phyloP scores from a whole-genome alignment of 2,797 vertebrate species.

The Peromyscus aztecus region DNA sequence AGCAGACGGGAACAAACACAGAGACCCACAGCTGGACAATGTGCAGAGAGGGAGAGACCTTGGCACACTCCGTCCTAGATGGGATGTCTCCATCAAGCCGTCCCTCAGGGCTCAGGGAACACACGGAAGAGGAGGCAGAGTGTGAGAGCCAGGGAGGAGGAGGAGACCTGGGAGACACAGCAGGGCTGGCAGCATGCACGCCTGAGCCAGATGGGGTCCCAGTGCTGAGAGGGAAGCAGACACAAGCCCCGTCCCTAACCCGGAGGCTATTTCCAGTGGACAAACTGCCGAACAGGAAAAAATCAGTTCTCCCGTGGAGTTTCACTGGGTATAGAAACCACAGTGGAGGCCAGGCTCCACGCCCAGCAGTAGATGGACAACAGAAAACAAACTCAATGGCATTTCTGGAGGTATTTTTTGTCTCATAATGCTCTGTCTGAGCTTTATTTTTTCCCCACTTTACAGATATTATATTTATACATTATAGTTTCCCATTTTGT shows the following conservation, averaged over 20 bases:
- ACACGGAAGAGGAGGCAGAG: neutral
- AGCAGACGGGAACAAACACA: neutral
- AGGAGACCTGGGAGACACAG: neutral
- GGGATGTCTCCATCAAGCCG: neutral
- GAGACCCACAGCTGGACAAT: neutral
- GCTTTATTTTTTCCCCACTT: neutral
- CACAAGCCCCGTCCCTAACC: neutral
- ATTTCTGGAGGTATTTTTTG: no score
- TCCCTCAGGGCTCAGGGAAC: neutral
- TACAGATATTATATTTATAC: neutral
- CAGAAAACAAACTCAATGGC: neutral
- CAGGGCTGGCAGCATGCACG: no score
- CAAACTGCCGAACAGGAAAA: neutral
- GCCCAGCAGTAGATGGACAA: neutral
- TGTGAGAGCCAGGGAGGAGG: neutral
- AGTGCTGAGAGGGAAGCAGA: neutral
- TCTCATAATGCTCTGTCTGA: neutral
- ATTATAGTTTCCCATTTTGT: neutral
- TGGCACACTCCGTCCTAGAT: neutral
- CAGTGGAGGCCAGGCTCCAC: neutral
- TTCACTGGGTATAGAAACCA: neutral
- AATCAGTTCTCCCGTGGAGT: neutral
- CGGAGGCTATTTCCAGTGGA: neutral
- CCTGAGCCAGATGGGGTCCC: neutral
- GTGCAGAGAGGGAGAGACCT: neutral